Evolutionary conservation across 2,888 invertebrate genomes (phyloP).

Genomic region (Andrena chrysosceles): DNA sequence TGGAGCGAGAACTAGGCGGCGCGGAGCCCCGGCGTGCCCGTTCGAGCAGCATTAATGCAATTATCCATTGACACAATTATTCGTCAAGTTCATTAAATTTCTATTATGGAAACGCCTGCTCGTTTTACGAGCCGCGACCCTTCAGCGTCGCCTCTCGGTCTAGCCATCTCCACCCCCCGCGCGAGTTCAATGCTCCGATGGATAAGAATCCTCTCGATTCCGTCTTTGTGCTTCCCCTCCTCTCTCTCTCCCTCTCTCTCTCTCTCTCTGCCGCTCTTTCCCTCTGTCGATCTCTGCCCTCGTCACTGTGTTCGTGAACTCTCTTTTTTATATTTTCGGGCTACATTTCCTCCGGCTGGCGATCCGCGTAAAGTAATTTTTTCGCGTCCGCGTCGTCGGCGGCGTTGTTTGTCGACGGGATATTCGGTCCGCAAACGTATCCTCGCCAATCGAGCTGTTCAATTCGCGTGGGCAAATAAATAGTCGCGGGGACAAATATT

Average conservation of each 20-base stretch:
- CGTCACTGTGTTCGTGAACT: not conserved
- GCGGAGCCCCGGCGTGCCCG: conserved; percentile 39
- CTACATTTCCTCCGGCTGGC: not conserved
- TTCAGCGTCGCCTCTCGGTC: conserved; percentile 32
- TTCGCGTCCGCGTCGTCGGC: not conserved
- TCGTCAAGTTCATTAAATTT: conserved; percentile 69
- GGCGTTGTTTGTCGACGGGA: conserved; percentile 34
- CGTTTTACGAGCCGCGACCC: conserved; percentile 53
- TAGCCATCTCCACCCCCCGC: conserved; percentile 30
- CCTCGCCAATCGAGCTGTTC: conserved; percentile 38
- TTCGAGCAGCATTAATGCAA: conserved; percentile 60
- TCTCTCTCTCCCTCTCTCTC: not conserved
- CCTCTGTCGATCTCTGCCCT: not conserved
- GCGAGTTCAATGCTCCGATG: conserved; percentile 63
- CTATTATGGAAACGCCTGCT: conserved; percentile 61
- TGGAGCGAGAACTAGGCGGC: conserved; percentile 21
- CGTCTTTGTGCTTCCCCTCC: not conserved
- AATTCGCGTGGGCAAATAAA: conserved; percentile 49
- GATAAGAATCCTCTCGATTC: conserved; percentile 43
- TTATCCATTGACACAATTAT: conserved; percentile 66
- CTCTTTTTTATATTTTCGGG: too few relatives aligned
- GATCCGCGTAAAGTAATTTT: conserved; percentile 17
- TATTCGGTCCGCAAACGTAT: conserved; percentile 28
- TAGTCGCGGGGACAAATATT: conserved; percentile 46
- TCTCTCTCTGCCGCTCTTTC: not conserved